Evolutionary conservation across 2,797 vertebrate species (phyloP).

Genomic region (Spinus olivaceus): DNA sequence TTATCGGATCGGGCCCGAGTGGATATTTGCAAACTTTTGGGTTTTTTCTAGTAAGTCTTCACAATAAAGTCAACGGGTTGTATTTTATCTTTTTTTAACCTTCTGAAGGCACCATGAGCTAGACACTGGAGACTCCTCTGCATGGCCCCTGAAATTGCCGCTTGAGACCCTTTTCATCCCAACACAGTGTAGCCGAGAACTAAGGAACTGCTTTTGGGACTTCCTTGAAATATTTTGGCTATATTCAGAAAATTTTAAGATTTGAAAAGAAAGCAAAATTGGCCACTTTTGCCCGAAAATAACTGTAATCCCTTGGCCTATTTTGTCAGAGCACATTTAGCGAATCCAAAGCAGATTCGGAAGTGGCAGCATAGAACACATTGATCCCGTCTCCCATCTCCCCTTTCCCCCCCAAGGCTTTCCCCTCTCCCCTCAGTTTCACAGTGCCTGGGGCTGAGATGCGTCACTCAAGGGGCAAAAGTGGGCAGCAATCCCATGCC

Average conservation of each 20-base stretch:
- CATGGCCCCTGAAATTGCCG: not conserved
- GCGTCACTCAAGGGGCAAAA: rapidly evolving
- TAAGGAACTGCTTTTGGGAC: not conserved
- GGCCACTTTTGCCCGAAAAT: not conserved
- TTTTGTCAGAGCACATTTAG: not conserved
- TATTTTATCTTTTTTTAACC: not conserved
- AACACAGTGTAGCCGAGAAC: not conserved
- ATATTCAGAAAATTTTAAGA: not conserved
- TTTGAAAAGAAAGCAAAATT: not conserved
- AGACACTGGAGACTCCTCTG: not conserved
- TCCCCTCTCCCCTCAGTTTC: not conserved
- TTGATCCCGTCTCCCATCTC: not conserved
- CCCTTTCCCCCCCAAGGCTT: not conserved
- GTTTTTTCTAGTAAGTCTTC: not conserved
- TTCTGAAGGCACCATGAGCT: not conserved
- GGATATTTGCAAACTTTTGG: not conserved
- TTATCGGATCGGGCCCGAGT: not conserved
- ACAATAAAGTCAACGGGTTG: not conserved
- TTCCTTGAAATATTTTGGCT: not conserved
- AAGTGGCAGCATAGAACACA: not conserved
- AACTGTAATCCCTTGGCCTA: not conserved
- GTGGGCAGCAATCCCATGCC: not conserved
- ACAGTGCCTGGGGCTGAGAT: not conserved
- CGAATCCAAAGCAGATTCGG: not conserved
- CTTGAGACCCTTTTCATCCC: not conserved